Conservation (phyloP, 2,113 vertebrate species). For the Malurus cyaneus region DNA sequence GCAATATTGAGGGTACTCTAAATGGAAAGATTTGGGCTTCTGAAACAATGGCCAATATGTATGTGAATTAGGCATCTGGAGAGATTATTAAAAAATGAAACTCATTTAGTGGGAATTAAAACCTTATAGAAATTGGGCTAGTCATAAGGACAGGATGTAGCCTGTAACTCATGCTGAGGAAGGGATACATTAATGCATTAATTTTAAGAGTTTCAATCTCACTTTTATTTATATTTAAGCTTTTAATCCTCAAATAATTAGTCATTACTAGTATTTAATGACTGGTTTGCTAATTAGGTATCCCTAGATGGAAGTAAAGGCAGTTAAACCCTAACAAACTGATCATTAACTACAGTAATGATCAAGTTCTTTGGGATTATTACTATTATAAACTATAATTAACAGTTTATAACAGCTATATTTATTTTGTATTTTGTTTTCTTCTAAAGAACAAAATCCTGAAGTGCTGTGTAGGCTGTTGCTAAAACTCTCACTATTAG, state of each 20-base stretch:
- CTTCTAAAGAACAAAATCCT: background rate
- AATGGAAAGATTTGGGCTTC: background rate
- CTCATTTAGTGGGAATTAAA: slow-evolving; percentile 14
- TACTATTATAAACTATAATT: slow-evolving; percentile 68
- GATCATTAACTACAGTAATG: slow-evolving; percentile 72
- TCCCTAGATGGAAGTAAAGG: slow-evolving; percentile 64
- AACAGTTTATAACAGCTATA: slow-evolving; percentile 64
- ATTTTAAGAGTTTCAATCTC: slow-evolving; percentile 65
- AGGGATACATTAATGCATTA: slow-evolving; percentile 38
- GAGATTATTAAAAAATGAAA: slow-evolving; percentile 30
- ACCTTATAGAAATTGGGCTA: slow-evolving; percentile 22
- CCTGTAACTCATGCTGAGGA: slow-evolving; percentile 34
- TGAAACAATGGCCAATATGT: slow-evolving; percentile 21
- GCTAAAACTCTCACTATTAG: background rate
- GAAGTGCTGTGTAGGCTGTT: background rate
- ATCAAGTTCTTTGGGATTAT: slow-evolving; percentile 71
- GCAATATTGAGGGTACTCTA: background rate
- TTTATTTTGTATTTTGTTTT: slow-evolving; percentile 61
- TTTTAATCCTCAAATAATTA: slow-evolving; percentile 75
- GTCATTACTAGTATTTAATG: slow-evolving; percentile 73
- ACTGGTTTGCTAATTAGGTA: slow-evolving; percentile 70
- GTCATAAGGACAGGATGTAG: slow-evolving; percentile 35
- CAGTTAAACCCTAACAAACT: slow-evolving; percentile 68
- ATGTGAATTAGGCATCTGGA: slow-evolving; percentile 57
- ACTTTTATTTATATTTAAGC: slow-evolving; percentile 74